Percentiles rank a stretch among this genome's conserved stretches.
These are phyloP conservation scores for Labeo rohita DNA, from an alignment of 2,113 vertebrate species.

Conservation along the genomic window DNA sequence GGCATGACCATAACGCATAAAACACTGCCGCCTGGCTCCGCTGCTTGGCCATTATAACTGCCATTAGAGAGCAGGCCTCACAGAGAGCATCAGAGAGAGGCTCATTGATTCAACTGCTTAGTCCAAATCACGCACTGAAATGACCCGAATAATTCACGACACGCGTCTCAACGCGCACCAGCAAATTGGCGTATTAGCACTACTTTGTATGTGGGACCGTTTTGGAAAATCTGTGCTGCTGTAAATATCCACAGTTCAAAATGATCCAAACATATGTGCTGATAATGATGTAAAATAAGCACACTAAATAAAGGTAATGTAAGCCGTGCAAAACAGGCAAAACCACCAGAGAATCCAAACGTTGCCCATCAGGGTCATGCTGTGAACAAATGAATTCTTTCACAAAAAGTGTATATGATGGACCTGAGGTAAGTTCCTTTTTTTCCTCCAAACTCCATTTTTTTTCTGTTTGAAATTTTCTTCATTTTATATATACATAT, in stretches of 20 bases:
- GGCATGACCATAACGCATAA: conserved; percentile 71
- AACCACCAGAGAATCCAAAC: not conserved
- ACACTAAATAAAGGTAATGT: not conserved
- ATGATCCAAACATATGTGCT: not conserved
- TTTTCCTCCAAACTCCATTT: no score
- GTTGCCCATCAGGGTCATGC: not conserved
- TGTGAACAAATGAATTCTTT: not conserved
- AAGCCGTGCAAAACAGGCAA: not conserved
- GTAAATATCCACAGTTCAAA: not conserved
- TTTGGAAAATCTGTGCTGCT: conserved; percentile 21
- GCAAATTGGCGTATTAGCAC: conserved; percentile 41
- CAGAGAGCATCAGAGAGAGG: conserved; percentile 43
- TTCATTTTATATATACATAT: no score
- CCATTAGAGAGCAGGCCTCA: conserved; percentile 54
- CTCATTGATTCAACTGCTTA: conserved; percentile 58
- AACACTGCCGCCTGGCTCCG: conserved; percentile 57
- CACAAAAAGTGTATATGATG: not conserved
- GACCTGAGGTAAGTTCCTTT: not conserved
- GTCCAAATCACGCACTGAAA: conserved; percentile 68
- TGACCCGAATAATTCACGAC: conserved; percentile 58
- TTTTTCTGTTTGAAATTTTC: no score
- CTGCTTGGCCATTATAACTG: conserved; percentile 46
- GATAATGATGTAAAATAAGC: not conserved
- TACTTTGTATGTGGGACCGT: conserved; percentile 56
- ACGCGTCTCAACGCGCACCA: conserved; percentile 12